Base-by-base conservation (phyloP, 2,888 invertebrate genomes). In the Aromia moschata region DNA sequence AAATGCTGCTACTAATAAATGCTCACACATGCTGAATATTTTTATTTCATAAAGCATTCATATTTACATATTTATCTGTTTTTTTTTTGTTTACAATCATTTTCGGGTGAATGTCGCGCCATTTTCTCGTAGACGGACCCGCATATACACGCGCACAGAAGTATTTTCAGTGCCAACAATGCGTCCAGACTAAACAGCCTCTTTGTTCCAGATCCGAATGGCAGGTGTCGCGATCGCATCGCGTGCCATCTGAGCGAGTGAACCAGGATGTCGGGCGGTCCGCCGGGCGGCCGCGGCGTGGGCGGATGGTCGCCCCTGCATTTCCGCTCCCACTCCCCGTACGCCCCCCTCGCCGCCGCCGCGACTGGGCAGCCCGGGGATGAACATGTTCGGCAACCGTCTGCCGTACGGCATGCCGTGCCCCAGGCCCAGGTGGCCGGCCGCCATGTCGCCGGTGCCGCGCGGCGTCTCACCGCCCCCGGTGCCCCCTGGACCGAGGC, bases 281-380 rank as follows among this genome's bases (percentile, higher is more conserved):
- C 66, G 84, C 71, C 69, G 58, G 72, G 72, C 45, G 71, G 72
- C 56, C 68, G 70, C 60, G 70, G 70, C 80, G 76, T 81, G 82
- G 75, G 81, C 81, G 76, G 83, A 84, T 79, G 79, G 74, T 88
- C 88, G 46, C 85, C 86, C 37, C 83, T 84, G 64, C 86, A 88
- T 72, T 91, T 88, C 79, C 87, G 91, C 30, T 88, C 89, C 10
- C n/a, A n/a, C n/a, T 91, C 91, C 31, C 91, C 92, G 45, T 91
- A 90, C 84, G 86, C 87, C 5, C 88, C n/a, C 90, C 1, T 88
- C 90, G 68, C 89, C 91, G 0, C 89, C 89, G n/a, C 89, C 88
- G 61, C 86, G 89, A 70, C 86, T 88, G 45, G 77, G 79, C 43
- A 79, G 80, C 53, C 81, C 81, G 52, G 78, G 74, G 64, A 74